Percentiles rank a stretch among this genome's conserved stretches.
These are phyloP conservation scores for Sialis lutaria DNA, from an alignment of 2,888 invertebrate genomes.

Conservation along the genomic window DNA sequence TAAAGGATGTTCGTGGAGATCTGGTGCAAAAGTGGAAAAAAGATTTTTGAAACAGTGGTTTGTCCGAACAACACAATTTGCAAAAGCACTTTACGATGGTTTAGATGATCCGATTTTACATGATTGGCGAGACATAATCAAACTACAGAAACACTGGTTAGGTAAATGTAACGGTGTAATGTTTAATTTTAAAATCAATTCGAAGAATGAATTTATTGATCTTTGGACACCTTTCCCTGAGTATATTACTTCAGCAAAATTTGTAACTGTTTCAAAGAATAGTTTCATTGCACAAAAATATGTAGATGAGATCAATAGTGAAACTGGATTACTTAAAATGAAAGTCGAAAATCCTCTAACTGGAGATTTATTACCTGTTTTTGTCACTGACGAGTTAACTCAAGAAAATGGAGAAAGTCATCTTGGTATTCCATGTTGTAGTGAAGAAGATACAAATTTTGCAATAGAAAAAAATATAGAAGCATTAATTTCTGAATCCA, in stretches of 20 bases:
- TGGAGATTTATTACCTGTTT: conserved; percentile 41
- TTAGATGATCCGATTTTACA: conserved; percentile 46
- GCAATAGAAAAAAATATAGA: conserved; percentile 36
- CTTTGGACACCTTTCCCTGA: conserved; percentile 65
- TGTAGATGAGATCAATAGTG: conserved; percentile 23
- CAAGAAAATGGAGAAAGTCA: conserved; percentile 51
- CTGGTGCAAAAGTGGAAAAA: conserved; percentile 86
- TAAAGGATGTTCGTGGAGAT: conserved; percentile 85
- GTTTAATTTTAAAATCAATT: conserved; percentile 38
- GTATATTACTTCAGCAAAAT: conserved; percentile 48
- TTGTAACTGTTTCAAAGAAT: conserved; percentile 41
- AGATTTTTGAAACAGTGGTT: conserved; percentile 88
- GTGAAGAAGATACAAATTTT: conserved; percentile 38
- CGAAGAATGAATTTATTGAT: conserved; percentile 22
- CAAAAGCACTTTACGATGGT: conserved; percentile 52
- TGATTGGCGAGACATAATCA: conserved; percentile 73
- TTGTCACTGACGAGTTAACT: conserved; percentile 38
- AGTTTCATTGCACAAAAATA: conserved; percentile 21
- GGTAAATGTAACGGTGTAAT: conserved; percentile 67
- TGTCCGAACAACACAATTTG: conserved; percentile 71
- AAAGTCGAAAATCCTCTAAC: conserved; percentile 55
- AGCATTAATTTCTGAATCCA: conserved; percentile 11
- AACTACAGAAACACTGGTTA: conserved; percentile 79
- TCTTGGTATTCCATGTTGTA: conserved; percentile 49
- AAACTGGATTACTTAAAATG: conserved; percentile 21